Conservation (phyloP, 2,113 vertebrate genomes). For the Columba janthina region DNA sequence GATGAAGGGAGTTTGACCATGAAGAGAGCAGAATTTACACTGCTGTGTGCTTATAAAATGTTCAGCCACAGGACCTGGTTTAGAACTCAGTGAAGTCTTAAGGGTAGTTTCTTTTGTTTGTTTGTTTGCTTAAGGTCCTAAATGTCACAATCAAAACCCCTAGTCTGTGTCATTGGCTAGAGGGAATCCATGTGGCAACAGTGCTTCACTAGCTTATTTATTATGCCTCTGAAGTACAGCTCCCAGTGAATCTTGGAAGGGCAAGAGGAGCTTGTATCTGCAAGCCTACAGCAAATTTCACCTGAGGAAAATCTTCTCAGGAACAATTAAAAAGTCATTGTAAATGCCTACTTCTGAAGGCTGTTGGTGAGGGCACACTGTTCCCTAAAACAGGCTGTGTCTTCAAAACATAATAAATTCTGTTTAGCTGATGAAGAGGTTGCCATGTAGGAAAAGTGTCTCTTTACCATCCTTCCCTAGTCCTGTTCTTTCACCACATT, state of each 20-base stretch:
- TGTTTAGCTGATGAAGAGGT: background rate
- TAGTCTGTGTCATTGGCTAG: background rate
- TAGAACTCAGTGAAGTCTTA: background rate
- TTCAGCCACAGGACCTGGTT: background rate
- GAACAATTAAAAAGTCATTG: background rate
- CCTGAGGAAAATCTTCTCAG: background rate
- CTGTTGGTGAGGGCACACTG: background rate
- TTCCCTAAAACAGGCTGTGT: rapidly evolving
- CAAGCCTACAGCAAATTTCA: background rate
- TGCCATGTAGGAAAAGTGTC: background rate
- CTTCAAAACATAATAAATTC: background rate
- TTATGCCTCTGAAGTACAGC: background rate
- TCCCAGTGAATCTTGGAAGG: background rate
- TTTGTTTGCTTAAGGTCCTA: background rate
- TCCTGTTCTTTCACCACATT: background rate
- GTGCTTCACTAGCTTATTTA: background rate
- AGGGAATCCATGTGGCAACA: rapidly evolving
- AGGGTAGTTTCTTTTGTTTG: background rate
- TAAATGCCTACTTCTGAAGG: background rate
- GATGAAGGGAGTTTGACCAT: background rate
- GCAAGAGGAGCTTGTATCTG: background rate
- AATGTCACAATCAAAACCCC: background rate
- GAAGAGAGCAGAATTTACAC: background rate
- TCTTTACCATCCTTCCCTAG: background rate
- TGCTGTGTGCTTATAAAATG: background rate